Conservation (phyloP, 2,797 vertebrate genomes). For the Liparis tanakae region DNA sequence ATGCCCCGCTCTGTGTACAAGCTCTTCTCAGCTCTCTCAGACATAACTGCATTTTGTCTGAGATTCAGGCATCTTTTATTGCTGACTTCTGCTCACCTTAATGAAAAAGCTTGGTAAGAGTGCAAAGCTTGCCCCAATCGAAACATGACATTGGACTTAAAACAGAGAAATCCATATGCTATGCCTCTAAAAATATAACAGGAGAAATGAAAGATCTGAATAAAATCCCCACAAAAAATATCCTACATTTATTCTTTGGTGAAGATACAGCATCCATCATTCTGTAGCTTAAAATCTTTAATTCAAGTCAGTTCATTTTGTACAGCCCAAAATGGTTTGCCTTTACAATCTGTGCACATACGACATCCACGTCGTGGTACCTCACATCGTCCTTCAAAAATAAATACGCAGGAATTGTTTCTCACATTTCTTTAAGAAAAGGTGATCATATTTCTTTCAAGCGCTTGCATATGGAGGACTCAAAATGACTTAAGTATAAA, state of each 20-base stretch:
- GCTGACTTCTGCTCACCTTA: slow-evolving; percentile 37
- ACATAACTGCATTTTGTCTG: slow-evolving; percentile 37
- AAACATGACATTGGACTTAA: slow-evolving; percentile 49
- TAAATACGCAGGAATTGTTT: too few species aligned
- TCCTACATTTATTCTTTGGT: slow-evolving; percentile 21
- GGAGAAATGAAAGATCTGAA: slow-evolving; percentile 48
- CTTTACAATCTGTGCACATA: too few species aligned
- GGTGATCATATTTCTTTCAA: too few species aligned
- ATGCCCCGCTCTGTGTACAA: slow-evolving; percentile 14
- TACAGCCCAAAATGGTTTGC: too few species aligned
- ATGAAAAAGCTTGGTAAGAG: slow-evolving; percentile 19
- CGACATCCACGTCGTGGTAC: too few species aligned
- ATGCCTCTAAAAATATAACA: slow-evolving; percentile 25
- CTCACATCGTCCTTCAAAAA: too few species aligned
- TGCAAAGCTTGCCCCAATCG: slow-evolving; percentile 28
- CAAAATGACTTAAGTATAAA: too few species aligned
- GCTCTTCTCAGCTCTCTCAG: slow-evolving; percentile 13
- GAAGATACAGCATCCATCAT: slow-evolving; percentile 29
- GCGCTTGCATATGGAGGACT: too few species aligned
- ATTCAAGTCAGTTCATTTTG: too few species aligned
- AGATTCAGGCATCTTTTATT: slow-evolving; percentile 34
- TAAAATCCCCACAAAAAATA: slow-evolving; percentile 31
- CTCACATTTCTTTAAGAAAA: too few species aligned
- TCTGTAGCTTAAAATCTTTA: slow-evolving; percentile 10
- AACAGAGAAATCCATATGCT: slow-evolving; percentile 50